Percentiles rank a stretch among this genome's conserved stretches.
Conservation (phyloP, 2,113 vertebrate species). For the Neopipo cinnamomea region DNA sequence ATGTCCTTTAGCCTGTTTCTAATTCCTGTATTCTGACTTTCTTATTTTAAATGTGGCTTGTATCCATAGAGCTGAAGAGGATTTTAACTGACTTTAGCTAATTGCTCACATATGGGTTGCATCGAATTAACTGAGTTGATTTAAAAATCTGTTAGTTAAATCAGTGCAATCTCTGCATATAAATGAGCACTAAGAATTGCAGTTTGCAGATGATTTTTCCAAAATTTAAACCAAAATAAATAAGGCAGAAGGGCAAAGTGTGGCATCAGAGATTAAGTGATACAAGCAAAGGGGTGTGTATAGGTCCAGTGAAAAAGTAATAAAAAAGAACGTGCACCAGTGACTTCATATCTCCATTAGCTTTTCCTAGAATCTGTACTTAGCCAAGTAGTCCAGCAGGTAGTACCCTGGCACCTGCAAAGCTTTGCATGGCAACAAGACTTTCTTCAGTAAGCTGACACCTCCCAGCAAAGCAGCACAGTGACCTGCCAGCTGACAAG, state of each 20-base stretch:
- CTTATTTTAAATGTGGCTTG: constrained; percentile 14
- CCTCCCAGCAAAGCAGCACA: background rate
- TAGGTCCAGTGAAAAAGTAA: background rate
- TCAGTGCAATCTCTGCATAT: constrained; percentile 17
- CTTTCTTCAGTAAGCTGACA: background rate
- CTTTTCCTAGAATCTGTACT: background rate
- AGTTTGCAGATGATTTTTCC: background rate
- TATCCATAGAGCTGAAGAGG: constrained; percentile 8
- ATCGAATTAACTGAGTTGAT: constrained; percentile 19
- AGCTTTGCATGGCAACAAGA: background rate
- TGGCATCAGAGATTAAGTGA: background rate
- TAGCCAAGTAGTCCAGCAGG: background rate
- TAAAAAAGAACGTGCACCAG: fast-evolving
- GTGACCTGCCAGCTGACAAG: background rate
- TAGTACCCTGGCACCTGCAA: background rate
- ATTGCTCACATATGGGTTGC: constrained; percentile 55
- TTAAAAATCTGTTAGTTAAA: constrained; percentile 52
- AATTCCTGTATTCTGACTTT: background rate
- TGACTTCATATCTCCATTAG: background rate
- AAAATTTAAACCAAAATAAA: background rate
- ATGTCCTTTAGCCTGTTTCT: background rate
- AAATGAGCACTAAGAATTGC: constrained; percentile 23
- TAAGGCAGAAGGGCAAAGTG: background rate
- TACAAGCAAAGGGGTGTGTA: background rate
- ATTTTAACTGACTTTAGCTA: constrained; percentile 49